phyloP scores from a whole-genome alignment of 2,797 vertebrate genomes.

The Lithobates sylvaticus region DNA sequence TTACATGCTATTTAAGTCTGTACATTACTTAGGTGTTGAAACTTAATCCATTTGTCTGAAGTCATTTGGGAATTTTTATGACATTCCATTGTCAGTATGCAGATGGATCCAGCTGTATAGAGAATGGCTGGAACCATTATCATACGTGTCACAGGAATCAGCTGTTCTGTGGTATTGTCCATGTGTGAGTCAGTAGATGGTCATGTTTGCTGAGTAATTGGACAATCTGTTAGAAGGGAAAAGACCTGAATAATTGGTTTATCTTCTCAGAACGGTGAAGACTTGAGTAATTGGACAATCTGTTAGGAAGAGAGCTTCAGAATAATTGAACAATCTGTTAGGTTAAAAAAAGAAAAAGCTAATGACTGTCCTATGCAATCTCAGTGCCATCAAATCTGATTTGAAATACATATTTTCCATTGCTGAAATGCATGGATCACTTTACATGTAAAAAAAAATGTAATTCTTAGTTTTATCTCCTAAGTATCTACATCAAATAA shows the following conservation, averaged over 20 bases:
- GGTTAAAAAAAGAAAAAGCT: conserved; percentile 23
- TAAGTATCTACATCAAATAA: background rate
- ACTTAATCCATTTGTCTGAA: background rate
- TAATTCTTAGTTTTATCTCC: background rate
- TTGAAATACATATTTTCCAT: conserved; percentile 5
- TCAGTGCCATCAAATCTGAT: background rate
- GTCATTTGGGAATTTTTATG: background rate
- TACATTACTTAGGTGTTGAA: background rate
- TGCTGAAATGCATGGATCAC: background rate
- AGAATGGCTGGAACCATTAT: conserved; percentile 7
- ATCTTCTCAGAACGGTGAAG: conserved; percentile 37
- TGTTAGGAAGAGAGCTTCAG: conserved; percentile 43
- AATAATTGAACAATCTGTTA: conserved; percentile 52
- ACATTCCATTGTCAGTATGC: conserved; percentile 1
- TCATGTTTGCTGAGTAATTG: conserved; percentile 54
- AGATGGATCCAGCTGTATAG: background rate
- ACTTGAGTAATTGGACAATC: conserved; percentile 53
- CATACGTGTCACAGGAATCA: conserved; percentile 8
- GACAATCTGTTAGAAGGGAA: conserved; percentile 53
- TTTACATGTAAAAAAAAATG: conserved; percentile 25
- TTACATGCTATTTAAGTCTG: background rate
- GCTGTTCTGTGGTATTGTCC: conserved; percentile 17
- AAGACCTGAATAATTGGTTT: conserved; percentile 55
- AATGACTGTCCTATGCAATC: background rate
- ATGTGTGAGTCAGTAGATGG: conserved; percentile 32